These are phyloP conservation scores for Agrypnia vestita DNA, from an alignment of 1,140 invertebrate species.

Conservation along the genomic window DNA sequence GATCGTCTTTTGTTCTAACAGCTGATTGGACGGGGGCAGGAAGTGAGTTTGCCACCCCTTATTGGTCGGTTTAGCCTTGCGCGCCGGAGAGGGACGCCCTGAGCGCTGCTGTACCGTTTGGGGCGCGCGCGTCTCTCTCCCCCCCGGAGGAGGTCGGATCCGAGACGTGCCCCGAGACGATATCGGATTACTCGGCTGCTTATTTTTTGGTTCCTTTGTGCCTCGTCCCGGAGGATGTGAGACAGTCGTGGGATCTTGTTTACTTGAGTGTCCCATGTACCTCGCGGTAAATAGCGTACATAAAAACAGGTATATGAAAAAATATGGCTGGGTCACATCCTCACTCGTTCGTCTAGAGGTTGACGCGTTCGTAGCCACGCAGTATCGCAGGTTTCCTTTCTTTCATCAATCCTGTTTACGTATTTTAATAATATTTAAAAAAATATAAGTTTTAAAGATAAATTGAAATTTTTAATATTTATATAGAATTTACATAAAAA, in stretches of 20 bases:
- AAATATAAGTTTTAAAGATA: too few relatives aligned
- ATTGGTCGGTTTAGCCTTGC: conserved; percentile 52
- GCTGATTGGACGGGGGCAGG: conserved; percentile 60
- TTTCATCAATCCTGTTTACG: too few relatives aligned
- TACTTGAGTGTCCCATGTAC: conserved; percentile 15
- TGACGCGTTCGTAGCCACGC: too few relatives aligned
- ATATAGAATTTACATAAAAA: too few relatives aligned
- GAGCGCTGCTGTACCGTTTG: not conserved
- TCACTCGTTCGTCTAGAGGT: too few relatives aligned
- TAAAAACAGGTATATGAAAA: conserved; percentile 7
- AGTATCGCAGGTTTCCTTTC: too few relatives aligned
- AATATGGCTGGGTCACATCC: too few relatives aligned
- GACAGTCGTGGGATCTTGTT: conserved; percentile 42
- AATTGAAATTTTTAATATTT: too few relatives aligned
- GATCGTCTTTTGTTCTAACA: conserved; percentile 59
- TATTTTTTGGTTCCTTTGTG: conserved; percentile 42
- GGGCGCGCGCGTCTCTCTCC: conserved; percentile 32
- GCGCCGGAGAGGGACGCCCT: conserved; percentile 36
- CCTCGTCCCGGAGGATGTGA: conserved; percentile 47
- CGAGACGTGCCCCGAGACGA: conserved; percentile 14
- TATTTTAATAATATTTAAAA: too few relatives aligned
- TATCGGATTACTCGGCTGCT: conserved; percentile 52
- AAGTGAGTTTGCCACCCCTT: conserved; percentile 57
- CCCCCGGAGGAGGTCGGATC: conserved; percentile 2
- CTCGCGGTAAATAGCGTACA: conserved; percentile 12